Percentiles rank a stretch among this genome's conserved stretches.
Conservation (phyloP, 2,797 vertebrate species). For the Hydrocynus forskahlii region DNA sequence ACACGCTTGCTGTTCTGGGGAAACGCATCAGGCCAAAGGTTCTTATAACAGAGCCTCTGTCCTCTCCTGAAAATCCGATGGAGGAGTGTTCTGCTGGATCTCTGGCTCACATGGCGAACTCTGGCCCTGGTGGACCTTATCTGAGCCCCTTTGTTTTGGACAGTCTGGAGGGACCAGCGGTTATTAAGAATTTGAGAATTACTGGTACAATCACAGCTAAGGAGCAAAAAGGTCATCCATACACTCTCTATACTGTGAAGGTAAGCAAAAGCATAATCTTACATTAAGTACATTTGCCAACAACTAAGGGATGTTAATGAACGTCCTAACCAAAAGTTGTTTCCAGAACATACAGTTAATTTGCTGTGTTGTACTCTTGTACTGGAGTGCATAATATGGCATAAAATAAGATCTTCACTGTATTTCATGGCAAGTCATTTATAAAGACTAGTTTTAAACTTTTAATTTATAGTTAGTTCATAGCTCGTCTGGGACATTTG, state of each 20-base stretch:
- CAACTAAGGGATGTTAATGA: background rate
- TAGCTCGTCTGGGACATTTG: too few species aligned
- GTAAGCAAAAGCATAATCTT: conserved; percentile 64
- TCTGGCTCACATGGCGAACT: conserved; percentile 55
- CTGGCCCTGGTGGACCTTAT: conserved; percentile 65
- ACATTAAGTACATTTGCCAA: background rate
- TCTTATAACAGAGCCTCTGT: conserved; percentile 54
- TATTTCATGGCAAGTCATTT: too few species aligned
- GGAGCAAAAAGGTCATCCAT: conserved; percentile 89
- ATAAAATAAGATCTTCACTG: too few species aligned
- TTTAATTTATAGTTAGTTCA: too few species aligned
- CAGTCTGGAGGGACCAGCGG: conserved; percentile 67
- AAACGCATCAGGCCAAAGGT: conserved; percentile 69
- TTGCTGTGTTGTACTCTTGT: too few species aligned
- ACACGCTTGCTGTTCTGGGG: conserved; percentile 70
- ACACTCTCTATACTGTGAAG: conserved; percentile 93
- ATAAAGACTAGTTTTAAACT: too few species aligned
- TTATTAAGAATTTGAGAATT: conserved; percentile 90
- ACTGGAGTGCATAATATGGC: too few species aligned
- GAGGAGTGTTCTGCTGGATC: conserved; percentile 53
- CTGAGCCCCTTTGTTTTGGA: conserved; percentile 79
- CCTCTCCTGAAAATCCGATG: conserved; percentile 64
- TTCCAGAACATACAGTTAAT: too few species aligned
- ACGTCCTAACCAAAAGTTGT: too few species aligned
- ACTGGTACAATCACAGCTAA: conserved; percentile 85